A percentile compares a stretch with the other conserved stretches of the same genome.
phyloP scores from a whole-genome alignment of 2,888 invertebrate genomes.

The Idaea dimidiata region DNA sequence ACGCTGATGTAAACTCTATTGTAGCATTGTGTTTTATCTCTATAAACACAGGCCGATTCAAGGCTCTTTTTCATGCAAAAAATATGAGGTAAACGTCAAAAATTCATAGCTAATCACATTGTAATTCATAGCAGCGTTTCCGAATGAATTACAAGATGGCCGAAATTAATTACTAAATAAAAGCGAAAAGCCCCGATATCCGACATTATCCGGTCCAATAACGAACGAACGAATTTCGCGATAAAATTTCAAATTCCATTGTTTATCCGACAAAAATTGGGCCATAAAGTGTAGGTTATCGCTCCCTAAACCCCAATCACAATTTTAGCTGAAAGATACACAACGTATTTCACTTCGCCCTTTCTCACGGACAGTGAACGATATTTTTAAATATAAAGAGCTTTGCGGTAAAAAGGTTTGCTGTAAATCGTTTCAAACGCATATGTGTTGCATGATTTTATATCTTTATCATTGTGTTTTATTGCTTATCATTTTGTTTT shows the following conservation, averaged over 20 bases:
- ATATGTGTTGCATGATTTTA: conserved; percentile 44
- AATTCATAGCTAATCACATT: conserved; percentile 21
- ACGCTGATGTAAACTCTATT: neutral
- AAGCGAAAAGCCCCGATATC: conserved; percentile 29
- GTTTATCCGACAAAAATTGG: conserved; percentile 73
- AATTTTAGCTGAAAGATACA: conserved; percentile 65
- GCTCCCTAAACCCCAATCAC: conserved; percentile 73
- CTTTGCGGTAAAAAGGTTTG: conserved; percentile 57
- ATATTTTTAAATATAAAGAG: conserved; percentile 47
- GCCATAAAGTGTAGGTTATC: conserved; percentile 71
- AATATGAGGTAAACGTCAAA: conserved; percentile 8
- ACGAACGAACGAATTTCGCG: conserved; percentile 36
- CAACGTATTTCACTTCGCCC: conserved; percentile 59
- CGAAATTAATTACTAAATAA: conserved; percentile 34
- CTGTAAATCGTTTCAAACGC: conserved; percentile 56
- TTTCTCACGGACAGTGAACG: conserved; percentile 32
- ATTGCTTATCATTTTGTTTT: too few relatives aligned
- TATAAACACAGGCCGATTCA: neutral
- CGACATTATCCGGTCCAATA: conserved; percentile 30
- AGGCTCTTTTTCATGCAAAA: neutral
- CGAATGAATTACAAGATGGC: conserved; percentile 27
- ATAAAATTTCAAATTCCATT: conserved; percentile 70
- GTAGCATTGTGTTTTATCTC: neutral
- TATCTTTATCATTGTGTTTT: too few relatives aligned
- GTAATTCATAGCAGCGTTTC: conserved; percentile 19